A percentile compares a stretch with the other conserved stretches of the same genome.
Evolutionary conservation across 2,797 vertebrate genomes (phyloP).

Genomic region (Chiroxiphia lanceolata): DNA sequence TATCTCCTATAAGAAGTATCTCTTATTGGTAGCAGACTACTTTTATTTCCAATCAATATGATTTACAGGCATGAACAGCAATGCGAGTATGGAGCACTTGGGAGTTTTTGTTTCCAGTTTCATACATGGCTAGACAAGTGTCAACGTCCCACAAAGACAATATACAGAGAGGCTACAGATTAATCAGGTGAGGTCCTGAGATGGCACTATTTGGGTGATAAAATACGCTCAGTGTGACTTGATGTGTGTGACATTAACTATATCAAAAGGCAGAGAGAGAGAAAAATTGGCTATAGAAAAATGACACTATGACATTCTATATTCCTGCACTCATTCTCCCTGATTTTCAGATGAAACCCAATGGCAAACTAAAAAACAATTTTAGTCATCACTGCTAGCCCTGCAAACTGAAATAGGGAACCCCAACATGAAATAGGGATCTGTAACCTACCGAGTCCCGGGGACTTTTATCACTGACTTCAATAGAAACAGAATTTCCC

Average conservation of each 20-base stretch:
- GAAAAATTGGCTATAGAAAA: background rate
- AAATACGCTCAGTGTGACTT: background rate
- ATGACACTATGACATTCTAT: background rate
- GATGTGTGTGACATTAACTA: background rate
- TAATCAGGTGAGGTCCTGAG: background rate
- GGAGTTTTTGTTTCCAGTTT: background rate
- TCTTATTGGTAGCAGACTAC: background rate
- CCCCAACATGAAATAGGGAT: background rate
- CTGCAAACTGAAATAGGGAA: background rate
- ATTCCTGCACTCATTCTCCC: background rate
- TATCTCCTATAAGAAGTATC: background rate
- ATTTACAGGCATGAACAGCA: background rate
- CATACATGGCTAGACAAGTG: background rate
- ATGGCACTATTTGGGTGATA: background rate
- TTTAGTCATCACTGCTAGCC: background rate
- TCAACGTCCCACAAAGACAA: background rate
- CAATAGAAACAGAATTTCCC: background rate
- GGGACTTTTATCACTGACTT: background rate
- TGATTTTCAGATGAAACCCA: background rate
- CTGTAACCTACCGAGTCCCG: background rate
- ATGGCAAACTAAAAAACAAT: background rate
- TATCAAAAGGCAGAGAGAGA: background rate
- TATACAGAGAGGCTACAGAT: background rate
- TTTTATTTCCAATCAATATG: background rate
- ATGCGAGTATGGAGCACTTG: background rate